A percentile compares a stretch with the other conserved stretches of the same genome.
Evolutionary conservation across 2,113 vertebrate genomes (phyloP).

Genomic region (Pristiophorus japonicus): DNA sequence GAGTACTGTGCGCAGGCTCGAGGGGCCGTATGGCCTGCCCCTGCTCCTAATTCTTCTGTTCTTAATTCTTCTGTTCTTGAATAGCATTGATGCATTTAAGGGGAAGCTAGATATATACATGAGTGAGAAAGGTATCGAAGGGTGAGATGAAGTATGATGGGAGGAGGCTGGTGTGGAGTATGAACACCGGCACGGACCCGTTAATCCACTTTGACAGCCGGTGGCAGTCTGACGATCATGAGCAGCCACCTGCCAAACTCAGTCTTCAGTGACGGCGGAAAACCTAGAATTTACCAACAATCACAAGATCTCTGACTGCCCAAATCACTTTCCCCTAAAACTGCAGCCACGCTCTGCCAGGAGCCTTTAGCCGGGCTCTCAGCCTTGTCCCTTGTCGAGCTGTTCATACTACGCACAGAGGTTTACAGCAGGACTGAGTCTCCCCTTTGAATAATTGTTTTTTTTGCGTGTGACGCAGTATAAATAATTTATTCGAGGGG

Average conservation of each 20-base stretch:
- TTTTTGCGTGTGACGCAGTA: background rate
- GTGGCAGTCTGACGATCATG: too few species aligned
- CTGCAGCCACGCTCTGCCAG: background rate
- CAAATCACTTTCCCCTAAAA: background rate
- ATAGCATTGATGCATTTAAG: too few species aligned
- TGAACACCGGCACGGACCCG: too few species aligned
- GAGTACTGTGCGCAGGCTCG: too few species aligned
- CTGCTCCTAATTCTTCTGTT: too few species aligned
- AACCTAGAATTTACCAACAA: background rate
- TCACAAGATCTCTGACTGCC: background rate
- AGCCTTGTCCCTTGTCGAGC: background rate
- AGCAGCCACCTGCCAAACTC: background rate
- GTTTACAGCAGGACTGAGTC: background rate
- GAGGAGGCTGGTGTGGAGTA: too few species aligned
- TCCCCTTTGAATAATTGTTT: background rate
- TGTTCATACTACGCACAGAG: background rate
- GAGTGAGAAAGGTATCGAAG: too few species aligned
- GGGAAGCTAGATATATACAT: too few species aligned
- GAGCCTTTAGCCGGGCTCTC: background rate
- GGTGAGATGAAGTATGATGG: too few species aligned
- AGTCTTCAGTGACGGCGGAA: background rate
- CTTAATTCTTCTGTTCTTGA: too few species aligned
- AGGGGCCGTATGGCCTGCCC: too few species aligned
- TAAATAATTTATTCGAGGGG: background rate
- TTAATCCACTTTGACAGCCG: too few species aligned